Evolutionary conservation across 2,113 vertebrate genomes (phyloP), one percentile per base, ranked within the genome.

Genomic region (Progne subis): DNA sequence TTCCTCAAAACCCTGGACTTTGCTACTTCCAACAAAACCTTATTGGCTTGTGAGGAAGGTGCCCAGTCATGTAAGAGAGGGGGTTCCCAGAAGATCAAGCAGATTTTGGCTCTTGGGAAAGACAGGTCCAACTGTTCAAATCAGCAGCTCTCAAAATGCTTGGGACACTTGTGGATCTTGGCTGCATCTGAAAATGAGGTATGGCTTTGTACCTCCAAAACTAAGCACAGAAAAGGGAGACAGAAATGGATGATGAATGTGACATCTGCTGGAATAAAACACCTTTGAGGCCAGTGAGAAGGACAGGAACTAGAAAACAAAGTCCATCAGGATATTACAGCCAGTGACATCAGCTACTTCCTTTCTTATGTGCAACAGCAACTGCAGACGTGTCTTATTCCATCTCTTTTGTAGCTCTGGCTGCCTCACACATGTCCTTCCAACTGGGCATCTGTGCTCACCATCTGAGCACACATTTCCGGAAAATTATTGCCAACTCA

Each of bases 391-490:
- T 84, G 83, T 86, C 89, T 81, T 17, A 92, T 21, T 57, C 53
- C 86, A 82, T 50, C 65, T 53, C 49, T 44, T 60, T 34, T 17
- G 0, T 3, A 82, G 75, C 34, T 82, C 90, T 90, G 84, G 68
- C 86, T 86, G 72, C 85, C 71, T 28, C 80, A 74, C 87, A 93
- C 76, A 32, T 61, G 75, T 80, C 79, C 82, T 83, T 72, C 85
- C 78, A 94, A 13, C 60, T 7, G 4, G 88, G 88, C 92, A 88
- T 93, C 92, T 93, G 86, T 28, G 72, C 88, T 92, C 86, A 63
- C 86, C 95, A 95, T 83, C 92, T 94, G 88, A 94, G 59, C 92
- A 78, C 86, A 84, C 26, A 88, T 84, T 86, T 90, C 80, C 4
- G 1, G 68, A 57, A 79, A 82, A 93, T n/a, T n/a, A 86, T 41